Base-by-base conservation (phyloP, 2,797 vertebrate genomes). In the Etheostoma perlongum region DNA sequence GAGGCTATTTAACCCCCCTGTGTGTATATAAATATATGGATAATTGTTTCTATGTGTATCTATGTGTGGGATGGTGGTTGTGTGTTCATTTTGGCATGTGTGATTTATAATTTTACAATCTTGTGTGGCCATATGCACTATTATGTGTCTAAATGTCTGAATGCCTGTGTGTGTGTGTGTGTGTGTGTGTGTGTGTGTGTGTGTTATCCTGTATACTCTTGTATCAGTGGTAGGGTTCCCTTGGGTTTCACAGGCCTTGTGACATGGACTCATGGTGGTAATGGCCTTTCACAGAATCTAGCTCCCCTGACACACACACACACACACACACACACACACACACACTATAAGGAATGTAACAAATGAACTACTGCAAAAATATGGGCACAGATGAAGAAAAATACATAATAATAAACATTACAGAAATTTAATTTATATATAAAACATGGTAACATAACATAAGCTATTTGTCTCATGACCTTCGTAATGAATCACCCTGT, bases 181-280 rank as follows among this genome's bases (percentile, higher is more conserved):
- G 59, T 68, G 49, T 48, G 71, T 51, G 59, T 68, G 52, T 68
- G 58, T 78, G 61, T 74, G 67, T 71, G 74, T 59, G 74, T 79
- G 51, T 59, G 61, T 40, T 40, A 40, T 57, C 71, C 74, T 23
- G 25, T 78, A 82, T 88, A 61, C 80, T 64, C 70, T 79, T 86
- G 85, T 92, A 91, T 93, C 88, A 89, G 85, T 83, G 69, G 74
- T 81, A 30, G 67, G 53, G 21, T 87, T 93, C 96, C 94, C 95
- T 52, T 67, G 95, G 94, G 96, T 89, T 89, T 90, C 88, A 85
- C 89, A 82, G 86, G 89, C 87, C 92, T 88, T 87, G 88, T 91
- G 94, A 94, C 93, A 83, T 86, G 62, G 85, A 87, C 90, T 92
- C 85, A 71, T 81, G 16, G 84, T 91, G 85, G 94, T 89, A 92